Percentiles rank a stretch among this genome's conserved stretches.
Conservation (phyloP, 2,797 vertebrate genomes). For the Hippoglossus hippoglossus region DNA sequence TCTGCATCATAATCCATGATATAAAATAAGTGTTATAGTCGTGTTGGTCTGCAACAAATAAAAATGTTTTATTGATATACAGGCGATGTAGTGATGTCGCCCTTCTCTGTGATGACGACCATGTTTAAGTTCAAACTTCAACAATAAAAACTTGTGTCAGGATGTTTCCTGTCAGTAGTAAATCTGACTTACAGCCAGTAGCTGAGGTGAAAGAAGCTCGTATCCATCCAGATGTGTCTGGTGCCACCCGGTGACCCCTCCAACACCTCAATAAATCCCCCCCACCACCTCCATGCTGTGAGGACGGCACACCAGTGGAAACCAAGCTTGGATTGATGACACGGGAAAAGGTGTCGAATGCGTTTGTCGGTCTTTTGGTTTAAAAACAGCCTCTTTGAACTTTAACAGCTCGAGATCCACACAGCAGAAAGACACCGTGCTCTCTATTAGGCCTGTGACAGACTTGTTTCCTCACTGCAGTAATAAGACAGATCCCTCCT, state of each 20-base stretch:
- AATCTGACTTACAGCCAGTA: slow-evolving; percentile 47
- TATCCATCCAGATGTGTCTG: slow-evolving; percentile 48
- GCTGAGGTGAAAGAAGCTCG: slow-evolving; percentile 28
- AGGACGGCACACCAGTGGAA: slow-evolving; percentile 11
- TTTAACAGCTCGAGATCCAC: background rate
- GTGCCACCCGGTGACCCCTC: slow-evolving; percentile 27
- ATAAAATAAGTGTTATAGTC: too few relatives aligned
- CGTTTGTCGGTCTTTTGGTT: background rate
- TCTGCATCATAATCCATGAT: too few relatives aligned
- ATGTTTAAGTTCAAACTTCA: background rate
- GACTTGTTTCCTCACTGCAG: too few relatives aligned
- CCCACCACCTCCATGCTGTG: background rate
- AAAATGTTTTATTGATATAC: too few relatives aligned
- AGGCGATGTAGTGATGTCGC: background rate
- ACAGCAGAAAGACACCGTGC: slow-evolving; percentile 10
- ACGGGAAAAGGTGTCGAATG: slow-evolving; percentile 2
- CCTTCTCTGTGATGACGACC: background rate
- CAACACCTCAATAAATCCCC: slow-evolving; percentile 55
- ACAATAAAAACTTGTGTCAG: slow-evolving; percentile 1
- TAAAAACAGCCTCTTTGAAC: background rate
- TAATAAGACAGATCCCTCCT: too few relatives aligned
- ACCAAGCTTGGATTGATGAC: slow-evolving; percentile 34
- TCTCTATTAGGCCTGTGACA: slow-evolving; percentile 13
- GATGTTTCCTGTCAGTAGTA: slow-evolving; percentile 25
- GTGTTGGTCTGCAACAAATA: too few relatives aligned